Evolutionary conservation across 2,797 vertebrate species (phyloP).

Genomic region (Tangara arthus): DNA sequence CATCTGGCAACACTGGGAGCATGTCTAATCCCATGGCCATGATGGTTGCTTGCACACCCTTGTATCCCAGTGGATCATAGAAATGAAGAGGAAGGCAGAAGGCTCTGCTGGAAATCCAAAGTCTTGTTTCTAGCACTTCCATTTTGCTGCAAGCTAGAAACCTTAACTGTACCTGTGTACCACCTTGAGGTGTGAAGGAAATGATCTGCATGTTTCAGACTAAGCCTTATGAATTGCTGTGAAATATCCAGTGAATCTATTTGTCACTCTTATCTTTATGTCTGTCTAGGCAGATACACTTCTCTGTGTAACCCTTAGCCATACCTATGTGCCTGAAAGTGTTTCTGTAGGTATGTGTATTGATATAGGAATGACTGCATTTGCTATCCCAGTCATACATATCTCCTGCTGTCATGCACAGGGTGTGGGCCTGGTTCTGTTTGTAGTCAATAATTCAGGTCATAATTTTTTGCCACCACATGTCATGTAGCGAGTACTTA

Average conservation of each 20-base stretch:
- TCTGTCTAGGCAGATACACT: fast-evolving
- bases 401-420: not conserved
- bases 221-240: not conserved
- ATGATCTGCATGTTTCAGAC: not conserved
- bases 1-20: not conserved
- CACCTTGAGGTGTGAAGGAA: not conserved
- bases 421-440: not conserved
- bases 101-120: not conserved
- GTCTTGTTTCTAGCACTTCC: not conserved
- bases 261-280: not conserved
- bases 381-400: fast-evolving
- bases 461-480: not conserved
- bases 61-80: not conserved
- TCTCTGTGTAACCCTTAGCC: not conserved
- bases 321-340: fast-evolving
- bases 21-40: fast-evolving
- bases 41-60: not conserved
- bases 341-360: fast-evolving
- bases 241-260: not conserved
- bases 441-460: not conserved
- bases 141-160: not conserved
- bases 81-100: not conserved
- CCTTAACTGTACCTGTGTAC: not conserved
- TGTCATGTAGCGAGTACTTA: not conserved
- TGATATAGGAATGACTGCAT: not conserved